phyloP scores from a whole-genome alignment of 2,797 vertebrate species.

The Scolopax bukidnonensis region DNA sequence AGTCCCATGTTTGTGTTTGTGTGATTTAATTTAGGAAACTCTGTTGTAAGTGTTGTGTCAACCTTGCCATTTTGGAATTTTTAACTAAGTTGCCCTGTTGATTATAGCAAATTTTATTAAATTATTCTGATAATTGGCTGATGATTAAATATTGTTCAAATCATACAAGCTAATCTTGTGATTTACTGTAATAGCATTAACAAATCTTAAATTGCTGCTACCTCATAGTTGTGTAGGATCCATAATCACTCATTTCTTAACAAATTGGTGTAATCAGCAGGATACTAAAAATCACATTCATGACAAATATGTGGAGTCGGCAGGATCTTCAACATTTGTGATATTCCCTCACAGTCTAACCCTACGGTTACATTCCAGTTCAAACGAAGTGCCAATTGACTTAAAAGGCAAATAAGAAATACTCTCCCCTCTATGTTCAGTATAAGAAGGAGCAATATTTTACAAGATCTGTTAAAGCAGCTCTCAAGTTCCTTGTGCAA shows the following conservation, averaged over 20 bases:
- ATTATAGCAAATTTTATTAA: not conserved
- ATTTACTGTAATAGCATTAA: not conserved
- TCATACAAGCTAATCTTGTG: not conserved
- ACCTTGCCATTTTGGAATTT: not conserved
- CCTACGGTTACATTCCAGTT: not conserved
- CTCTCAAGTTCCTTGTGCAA: not conserved
- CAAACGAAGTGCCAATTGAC: not conserved
- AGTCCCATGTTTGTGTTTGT: not conserved
- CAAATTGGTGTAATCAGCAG: not conserved
- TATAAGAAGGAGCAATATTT: not conserved
- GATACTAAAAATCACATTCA: not conserved
- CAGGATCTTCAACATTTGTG: not conserved
- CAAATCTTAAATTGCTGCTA: not conserved
- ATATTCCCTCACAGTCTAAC: not conserved
- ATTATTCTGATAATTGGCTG: not conserved
- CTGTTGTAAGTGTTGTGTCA: not conserved
- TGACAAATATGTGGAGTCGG: not conserved
- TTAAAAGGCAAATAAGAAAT: constrained; percentile 18
- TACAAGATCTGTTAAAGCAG: not conserved
- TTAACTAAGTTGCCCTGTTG: not conserved
- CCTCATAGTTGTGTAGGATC: not conserved
- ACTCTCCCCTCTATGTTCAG: not conserved
- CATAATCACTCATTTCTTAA: not conserved
- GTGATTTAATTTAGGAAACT: not conserved
- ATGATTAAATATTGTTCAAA: not conserved